Evolutionary conservation across 2,888 invertebrate species (phyloP), one percentile per base, ranked within the genome.

Genomic region (Acrobasis consociella): DNA sequence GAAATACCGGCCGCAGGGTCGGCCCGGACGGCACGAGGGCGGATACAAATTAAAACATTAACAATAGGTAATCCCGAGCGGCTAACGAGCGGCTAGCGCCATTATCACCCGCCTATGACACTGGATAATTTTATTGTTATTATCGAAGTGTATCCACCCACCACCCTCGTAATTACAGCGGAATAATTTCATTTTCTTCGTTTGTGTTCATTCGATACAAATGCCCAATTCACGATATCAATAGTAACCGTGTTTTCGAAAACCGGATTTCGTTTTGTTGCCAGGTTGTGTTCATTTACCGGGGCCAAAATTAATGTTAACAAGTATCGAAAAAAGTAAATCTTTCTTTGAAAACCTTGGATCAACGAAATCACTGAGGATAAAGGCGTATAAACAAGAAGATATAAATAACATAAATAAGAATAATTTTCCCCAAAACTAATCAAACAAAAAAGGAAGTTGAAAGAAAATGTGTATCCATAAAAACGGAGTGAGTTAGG

Each of bases 21-120:
- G 66, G 62, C 68, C 71, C 69, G 68, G 72, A 55, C 55, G 70
- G 71, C 72, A 68, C 71, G 75, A 75, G 76, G 77, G 76, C 80
- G 79, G 85, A 84, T 80, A 86, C 86, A 87, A 90, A 90, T 90
- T 89, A 88, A 89, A 89, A 87, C 85, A 89, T 88, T 88, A 87
- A 89, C 88, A 88, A 88, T 89, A 87, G 85, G 84, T 87, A 86
- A 89, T 89, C 87, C 82, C 85, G 77, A 78, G 80, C 73, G 82
- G 82, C 83, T 86, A 89, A 89, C 86, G 85, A 87, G 86, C 85
- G 82, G 78, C 78, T 78, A 81, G 82, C 80, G 78, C 86, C 83
- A 86, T 89, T 89, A 87, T 86, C 82, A 78, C 80, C 79, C 81
- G 81, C 82, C 84, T 85, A 82, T 83, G 82, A 85, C 86, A 85